A percentile compares a stretch with the other conserved stretches of the same genome.
Evolutionary conservation across 1,140 invertebrate genomes (phyloP).

Genomic region (Paraescarpia echinospica): DNA sequence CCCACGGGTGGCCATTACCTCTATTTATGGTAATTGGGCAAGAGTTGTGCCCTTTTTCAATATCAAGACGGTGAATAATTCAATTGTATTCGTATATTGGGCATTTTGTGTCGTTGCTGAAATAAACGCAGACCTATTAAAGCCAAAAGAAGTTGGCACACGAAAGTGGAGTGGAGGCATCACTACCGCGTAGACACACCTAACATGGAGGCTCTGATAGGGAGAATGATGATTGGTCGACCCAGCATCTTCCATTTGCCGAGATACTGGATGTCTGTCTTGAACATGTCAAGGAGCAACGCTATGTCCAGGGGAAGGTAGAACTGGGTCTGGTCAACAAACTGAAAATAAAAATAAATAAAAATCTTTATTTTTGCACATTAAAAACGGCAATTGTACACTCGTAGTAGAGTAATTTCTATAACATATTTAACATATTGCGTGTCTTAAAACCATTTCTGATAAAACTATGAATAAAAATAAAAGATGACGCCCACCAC

Average conservation of each 20-base stretch:
- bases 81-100: no score
- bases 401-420: no score
- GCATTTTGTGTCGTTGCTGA: no score
- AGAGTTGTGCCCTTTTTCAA: no score
- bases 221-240: conserved; percentile 52
- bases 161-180: not conserved
- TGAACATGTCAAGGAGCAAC: conserved; percentile 54
- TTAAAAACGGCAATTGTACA: not conserved
- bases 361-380: no score
- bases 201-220: conserved; percentile 80
- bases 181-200: conserved; percentile 63
- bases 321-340: conserved; percentile 59
- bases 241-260: conserved; percentile 67
- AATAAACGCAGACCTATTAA: not conserved
- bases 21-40: no score
- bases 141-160: not conserved
- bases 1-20: no score
- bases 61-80: no score
- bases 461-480: no score
- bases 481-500: no score
- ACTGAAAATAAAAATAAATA: conserved; percentile 66
- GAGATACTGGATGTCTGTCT: conserved; percentile 53
- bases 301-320: conserved; percentile 56
- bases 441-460: no score
- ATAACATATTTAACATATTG: no score